Evolutionary conservation across 1,140 invertebrate species (phyloP).

Genomic region (Anagrus nilaparvatae): DNA sequence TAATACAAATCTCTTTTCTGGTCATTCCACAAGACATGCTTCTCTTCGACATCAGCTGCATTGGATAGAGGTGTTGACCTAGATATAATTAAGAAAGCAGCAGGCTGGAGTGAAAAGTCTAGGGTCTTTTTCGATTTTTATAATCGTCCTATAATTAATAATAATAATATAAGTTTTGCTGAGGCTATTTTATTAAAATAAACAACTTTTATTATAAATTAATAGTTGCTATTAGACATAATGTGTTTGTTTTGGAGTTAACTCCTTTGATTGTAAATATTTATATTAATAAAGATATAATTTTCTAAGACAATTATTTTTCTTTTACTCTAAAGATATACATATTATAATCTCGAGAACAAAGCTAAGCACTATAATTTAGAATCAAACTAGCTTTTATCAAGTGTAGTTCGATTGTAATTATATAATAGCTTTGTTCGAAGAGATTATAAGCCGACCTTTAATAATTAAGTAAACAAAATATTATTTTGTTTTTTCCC

Average conservation of each 20-base stretch:
- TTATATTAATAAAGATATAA: not conserved
- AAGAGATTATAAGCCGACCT: not conserved
- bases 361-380: constrained; percentile 1
- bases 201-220: not conserved
- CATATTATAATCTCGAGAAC: constrained; percentile 4
- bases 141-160: not conserved
- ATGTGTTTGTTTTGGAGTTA: not conserved
- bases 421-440: constrained; percentile 3
- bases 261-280: not conserved
- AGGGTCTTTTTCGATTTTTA: not conserved
- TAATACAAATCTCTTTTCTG: not conserved
- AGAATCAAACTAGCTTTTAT: constrained; percentile 1
- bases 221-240: not conserved
- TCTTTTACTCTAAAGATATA: not conserved
- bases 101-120: not conserved
- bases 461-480: not conserved
- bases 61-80: not conserved
- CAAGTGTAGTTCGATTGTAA: constrained; percentile 1
- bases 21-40: not conserved
- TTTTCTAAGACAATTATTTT: not conserved
- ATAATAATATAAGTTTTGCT: not conserved
- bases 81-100: not conserved
- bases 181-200: not conserved
- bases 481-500: too few species aligned
- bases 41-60: constrained; percentile 1